Evolutionary conservation across 2,888 invertebrate species (phyloP).

Genomic region (Imbricaverruca yamaguchii): DNA sequence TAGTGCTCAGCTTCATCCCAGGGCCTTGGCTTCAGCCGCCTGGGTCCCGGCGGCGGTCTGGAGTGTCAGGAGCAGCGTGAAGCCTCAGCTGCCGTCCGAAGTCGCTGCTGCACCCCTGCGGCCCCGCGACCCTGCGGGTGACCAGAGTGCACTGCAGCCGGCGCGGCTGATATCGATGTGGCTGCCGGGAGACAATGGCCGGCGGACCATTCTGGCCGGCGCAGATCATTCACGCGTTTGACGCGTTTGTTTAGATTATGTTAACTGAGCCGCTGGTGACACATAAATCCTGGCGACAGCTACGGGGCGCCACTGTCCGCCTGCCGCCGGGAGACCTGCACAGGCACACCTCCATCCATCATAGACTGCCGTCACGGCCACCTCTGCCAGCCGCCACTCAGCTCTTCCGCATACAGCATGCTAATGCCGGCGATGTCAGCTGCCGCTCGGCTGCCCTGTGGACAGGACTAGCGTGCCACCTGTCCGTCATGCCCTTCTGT

Average conservation of each 20-base stretch:
- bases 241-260: constrained; percentile 21
- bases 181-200: background rate
- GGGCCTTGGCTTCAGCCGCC: background rate
- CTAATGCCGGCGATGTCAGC: background rate
- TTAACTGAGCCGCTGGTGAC: constrained; percentile 17
- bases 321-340: background rate
- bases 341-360: background rate
- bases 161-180: background rate
- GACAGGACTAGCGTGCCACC: too few species aligned
- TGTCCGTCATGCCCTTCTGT: too few species aligned
- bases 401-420: background rate
- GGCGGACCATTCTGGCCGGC: background rate
- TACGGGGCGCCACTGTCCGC: background rate
- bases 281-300: constrained; percentile 10
- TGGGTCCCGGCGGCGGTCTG: background rate
- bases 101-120: too few species aligned
- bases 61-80: background rate
- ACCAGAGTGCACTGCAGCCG: too few species aligned
- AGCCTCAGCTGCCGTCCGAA: too few species aligned
- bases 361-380: background rate
- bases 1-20: too few species aligned
- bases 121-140: too few species aligned
- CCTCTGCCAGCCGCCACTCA: background rate
- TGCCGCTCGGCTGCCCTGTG: background rate
- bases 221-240: constrained; percentile 2